Conservation (phyloP, 2,888 invertebrate genomes). For the Andrena chrysosceles region DNA sequence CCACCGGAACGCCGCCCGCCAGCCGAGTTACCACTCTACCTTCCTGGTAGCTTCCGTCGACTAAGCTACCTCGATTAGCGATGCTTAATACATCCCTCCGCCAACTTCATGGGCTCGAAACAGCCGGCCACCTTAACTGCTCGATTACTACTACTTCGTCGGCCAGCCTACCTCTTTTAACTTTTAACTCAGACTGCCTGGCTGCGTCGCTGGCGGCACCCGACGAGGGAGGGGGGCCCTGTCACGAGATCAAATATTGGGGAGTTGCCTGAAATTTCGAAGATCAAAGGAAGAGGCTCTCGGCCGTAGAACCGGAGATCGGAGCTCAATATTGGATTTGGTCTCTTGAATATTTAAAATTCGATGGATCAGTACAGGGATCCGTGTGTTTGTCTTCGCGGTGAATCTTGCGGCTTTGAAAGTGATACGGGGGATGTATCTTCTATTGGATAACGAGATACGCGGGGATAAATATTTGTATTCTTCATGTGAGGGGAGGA, state of each 20-base stretch:
- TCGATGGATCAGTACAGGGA: background rate
- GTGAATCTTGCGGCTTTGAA: background rate
- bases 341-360: conserved; percentile 16
- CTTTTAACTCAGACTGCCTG: background rate
- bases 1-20: background rate
- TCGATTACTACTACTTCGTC: conserved; percentile 37
- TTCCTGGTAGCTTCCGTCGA: conserved; percentile 37
- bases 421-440: background rate
- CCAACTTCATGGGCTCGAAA: conserved; percentile 54
- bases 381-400: background rate
- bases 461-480: background rate
- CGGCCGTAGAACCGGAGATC: background rate
- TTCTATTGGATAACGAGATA: background rate
- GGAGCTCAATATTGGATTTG: conserved; percentile 18
- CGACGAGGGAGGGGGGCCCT: background rate
- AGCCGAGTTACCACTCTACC: conserved; percentile 44
- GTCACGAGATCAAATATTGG: background rate
- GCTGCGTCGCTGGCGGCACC: background rate
- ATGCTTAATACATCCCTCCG: conserved; percentile 73
- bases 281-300: conserved; percentile 15
- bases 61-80: conserved; percentile 72
- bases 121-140: conserved; percentile 9
- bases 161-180: conserved; percentile 20
- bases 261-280: background rate
- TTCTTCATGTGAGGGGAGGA: background rate